Percentiles rank a stretch among this genome's conserved stretches.
Evolutionary conservation across 2,113 vertebrate species (phyloP).

Genomic region (Sceloporus undulatus): DNA sequence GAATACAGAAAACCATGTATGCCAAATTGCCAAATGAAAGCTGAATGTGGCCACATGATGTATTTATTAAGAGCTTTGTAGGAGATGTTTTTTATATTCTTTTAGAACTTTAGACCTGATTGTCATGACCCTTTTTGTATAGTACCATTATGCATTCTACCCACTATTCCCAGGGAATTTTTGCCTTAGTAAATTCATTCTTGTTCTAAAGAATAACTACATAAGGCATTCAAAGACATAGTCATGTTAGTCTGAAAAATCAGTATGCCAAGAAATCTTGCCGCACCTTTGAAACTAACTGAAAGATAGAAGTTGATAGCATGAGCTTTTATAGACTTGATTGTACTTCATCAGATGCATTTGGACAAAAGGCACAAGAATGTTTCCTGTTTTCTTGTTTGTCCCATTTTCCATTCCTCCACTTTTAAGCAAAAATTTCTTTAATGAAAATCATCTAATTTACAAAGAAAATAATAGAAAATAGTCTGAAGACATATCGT

Average conservation of each 20-base stretch:
- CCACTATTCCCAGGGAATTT: neutral
- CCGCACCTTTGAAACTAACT: too few relatives aligned
- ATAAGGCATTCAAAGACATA: neutral
- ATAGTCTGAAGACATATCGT: neutral
- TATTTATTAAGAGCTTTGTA: slow-evolving; percentile 8
- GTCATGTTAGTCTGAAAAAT: too few relatives aligned
- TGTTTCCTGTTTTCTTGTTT: neutral
- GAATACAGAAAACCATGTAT: neutral
- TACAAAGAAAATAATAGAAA: neutral
- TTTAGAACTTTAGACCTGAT: neutral
- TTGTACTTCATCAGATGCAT: too few relatives aligned
- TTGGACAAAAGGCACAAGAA: neutral
- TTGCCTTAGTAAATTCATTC: neutral
- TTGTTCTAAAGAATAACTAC: neutral
- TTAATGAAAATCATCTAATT: neutral
- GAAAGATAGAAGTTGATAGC: too few relatives aligned
- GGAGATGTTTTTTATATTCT: neutral
- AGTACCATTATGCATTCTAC: neutral
- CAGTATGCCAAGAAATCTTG: too few relatives aligned
- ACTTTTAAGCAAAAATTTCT: neutral
- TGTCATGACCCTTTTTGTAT: neutral
- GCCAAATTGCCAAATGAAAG: neutral
- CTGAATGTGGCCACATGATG: neutral
- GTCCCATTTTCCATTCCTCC: neutral
- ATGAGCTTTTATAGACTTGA: too few relatives aligned